Base-by-base conservation (phyloP, 2,113 vertebrate species). In the Regulus satrapa region DNA sequence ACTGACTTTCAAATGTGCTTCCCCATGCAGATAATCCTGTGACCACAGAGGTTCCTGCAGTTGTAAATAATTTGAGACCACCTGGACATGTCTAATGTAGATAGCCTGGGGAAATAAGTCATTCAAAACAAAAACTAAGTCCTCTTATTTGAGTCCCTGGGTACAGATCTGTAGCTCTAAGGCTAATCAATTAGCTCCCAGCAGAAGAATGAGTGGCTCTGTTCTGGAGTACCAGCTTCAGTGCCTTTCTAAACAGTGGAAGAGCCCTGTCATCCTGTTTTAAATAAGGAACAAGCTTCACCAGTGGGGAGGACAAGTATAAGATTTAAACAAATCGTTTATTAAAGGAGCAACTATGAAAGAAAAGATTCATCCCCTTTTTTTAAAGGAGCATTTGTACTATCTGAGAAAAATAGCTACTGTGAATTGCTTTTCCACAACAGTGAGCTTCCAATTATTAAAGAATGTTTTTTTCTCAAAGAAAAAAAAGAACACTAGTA, bases 21-120 rank as follows among this genome's bases (percentile, higher is more conserved):
- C 76, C 76, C 72, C 79, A 84, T 90, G 79, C 68, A 97, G 93
- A 94, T 95, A 96, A 97, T 96, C 79, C 79, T 77, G 64, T 94
- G 75, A 90, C 92, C 86, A 87, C 88, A 92, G 85, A 93, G 82
- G 43, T 90, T 94, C 68, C 88, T 93, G 88, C 72, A 88, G 90
- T 93, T 96, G 88, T 90, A 96, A 95, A 96, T 93, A 93, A 96
- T 86, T 88, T 93, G 88, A 81, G 92, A 94, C 94, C 96, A 96
- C 95, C 91, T 96, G 93, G 92, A 92, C 36, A 71, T 84, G 88
- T 84, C 85, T 96, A 90, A 84, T 67, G 80, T 25, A 88, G 88
- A 90, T 80, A 88, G 93, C 78, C 92, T 2, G n/a, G 31, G 85
- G 92, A 97, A 96, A 94, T 63, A 95, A 83, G 67, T 90, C 38